A percentile compares a stretch with the other conserved stretches of the same genome.
phyloP scores from a whole-genome alignment of 2,797 vertebrate genomes.

The Columba guinea region DNA sequence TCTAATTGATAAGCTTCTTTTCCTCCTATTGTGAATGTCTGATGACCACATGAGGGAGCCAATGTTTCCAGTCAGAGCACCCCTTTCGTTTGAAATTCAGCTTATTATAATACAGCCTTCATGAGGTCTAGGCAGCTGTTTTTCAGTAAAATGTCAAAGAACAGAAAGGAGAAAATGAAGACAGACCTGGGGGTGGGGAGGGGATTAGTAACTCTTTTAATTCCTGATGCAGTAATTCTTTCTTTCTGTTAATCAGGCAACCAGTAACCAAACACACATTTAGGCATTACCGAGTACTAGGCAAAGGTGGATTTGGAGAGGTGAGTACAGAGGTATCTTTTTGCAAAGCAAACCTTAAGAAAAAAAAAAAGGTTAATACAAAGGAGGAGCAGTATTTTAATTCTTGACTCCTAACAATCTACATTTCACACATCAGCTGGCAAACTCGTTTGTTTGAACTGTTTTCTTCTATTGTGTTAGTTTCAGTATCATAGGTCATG shows the following conservation, averaged over 20 bases:
- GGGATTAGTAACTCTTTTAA: neutral
- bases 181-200: neutral
- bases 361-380: neutral
- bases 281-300: slow-evolving; percentile 93
- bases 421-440: neutral
- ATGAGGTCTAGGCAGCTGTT: neutral
- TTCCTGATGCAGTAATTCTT: slow-evolving; percentile 20
- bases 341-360: neutral
- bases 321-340: slow-evolving; percentile 74
- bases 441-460: neutral
- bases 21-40: neutral
- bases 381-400: neutral
- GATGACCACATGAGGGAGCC: slow-evolving; percentile 7
- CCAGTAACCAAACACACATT: slow-evolving; percentile 96
- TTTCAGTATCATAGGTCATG: neutral
- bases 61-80: neutral
- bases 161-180: neutral
- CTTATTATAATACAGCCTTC: neutral
- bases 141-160: neutral
- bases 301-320: slow-evolving; percentile 97
- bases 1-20: neutral
- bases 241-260: slow-evolving; percentile 79
- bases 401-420: neutral
- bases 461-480: neutral
- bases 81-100: neutral